Evolutionary conservation across 2,888 invertebrate species (phyloP).

Genomic region (Conchocele bisecta): DNA sequence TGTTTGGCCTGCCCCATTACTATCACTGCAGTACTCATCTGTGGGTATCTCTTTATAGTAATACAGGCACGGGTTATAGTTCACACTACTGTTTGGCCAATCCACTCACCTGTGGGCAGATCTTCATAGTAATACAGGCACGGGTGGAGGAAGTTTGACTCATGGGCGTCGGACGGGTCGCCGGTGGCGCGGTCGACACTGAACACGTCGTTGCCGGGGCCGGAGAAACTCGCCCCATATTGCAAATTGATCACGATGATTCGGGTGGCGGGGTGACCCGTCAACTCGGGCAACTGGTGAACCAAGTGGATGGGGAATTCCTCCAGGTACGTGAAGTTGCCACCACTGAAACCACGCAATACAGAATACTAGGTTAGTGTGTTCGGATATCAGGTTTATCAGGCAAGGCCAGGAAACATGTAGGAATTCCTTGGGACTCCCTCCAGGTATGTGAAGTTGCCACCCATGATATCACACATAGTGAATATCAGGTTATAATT

Average conservation of each 20-base stretch:
- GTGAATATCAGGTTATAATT: too few species aligned
- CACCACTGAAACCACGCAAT: conserved; percentile 36
- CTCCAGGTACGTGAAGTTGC: conserved; percentile 78
- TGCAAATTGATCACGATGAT: conserved; percentile 82
- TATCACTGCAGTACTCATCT: too few species aligned
- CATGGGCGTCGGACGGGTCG: conserved; percentile 81
- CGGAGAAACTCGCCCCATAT: conserved; percentile 83
- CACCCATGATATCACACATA: too few species aligned
- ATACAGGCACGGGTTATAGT: conserved; percentile 83
- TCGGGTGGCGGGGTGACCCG: conserved; percentile 75
- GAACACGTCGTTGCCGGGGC: conserved; percentile 83
- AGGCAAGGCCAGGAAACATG: too few species aligned
- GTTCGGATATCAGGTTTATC: too few species aligned
- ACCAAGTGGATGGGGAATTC: conserved; percentile 82
- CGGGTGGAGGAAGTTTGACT: conserved; percentile 84
- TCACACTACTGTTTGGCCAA: too few species aligned
- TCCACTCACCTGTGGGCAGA: conserved; percentile 82
- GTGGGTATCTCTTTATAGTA: conserved; percentile 82
- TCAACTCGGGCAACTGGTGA: conserved; percentile 73
- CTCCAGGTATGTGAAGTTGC: too few species aligned
- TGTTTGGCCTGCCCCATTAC: too few species aligned
- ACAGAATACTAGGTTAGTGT: too few species aligned
- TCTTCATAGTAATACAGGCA: conserved; percentile 82
- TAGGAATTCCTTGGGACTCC: too few species aligned
- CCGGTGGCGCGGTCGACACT: conserved; percentile 81